A percentile compares a stretch with the other conserved stretches of the same genome.
Conservation (phyloP, 2,797 vertebrate genomes). For the Monodelphis domestica region DNA sequence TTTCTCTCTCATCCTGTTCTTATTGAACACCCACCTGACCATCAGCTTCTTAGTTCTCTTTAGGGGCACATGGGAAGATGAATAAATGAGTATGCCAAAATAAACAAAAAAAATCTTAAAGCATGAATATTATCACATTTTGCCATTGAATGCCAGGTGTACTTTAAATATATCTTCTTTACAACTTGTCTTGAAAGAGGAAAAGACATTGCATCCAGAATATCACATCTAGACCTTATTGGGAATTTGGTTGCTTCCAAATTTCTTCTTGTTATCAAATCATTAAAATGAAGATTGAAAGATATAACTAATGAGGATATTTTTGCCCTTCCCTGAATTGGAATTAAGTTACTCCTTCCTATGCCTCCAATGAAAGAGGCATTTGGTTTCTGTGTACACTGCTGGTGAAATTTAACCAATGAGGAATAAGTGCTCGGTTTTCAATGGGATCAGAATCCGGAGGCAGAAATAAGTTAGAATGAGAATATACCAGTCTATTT, state of each 20-base stretch:
- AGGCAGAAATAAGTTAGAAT: background rate
- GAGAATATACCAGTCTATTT: background rate
- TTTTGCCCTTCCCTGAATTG: background rate
- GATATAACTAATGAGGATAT: background rate
- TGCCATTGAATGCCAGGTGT: background rate
- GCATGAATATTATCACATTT: background rate
- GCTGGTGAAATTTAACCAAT: background rate
- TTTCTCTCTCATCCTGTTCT: background rate
- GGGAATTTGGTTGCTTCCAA: background rate
- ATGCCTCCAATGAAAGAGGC: background rate
- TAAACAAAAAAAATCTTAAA: background rate
- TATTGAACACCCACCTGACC: background rate
- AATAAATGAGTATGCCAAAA: background rate
- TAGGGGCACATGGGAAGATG: background rate
- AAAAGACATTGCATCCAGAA: too few species aligned
- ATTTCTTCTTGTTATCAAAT: background rate
- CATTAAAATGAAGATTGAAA: background rate
- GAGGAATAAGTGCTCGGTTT: background rate
- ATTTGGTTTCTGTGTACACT: background rate
- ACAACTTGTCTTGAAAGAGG: background rate
- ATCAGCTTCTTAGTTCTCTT: background rate
- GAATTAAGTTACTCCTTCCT: background rate
- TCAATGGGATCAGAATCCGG: fast-evolving
- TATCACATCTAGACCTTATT: background rate
- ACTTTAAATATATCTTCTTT: background rate